These are phyloP conservation scores for Triplophysa bombifrons DNA, from an alignment of 2,797 vertebrate species.

Conservation along the genomic window DNA sequence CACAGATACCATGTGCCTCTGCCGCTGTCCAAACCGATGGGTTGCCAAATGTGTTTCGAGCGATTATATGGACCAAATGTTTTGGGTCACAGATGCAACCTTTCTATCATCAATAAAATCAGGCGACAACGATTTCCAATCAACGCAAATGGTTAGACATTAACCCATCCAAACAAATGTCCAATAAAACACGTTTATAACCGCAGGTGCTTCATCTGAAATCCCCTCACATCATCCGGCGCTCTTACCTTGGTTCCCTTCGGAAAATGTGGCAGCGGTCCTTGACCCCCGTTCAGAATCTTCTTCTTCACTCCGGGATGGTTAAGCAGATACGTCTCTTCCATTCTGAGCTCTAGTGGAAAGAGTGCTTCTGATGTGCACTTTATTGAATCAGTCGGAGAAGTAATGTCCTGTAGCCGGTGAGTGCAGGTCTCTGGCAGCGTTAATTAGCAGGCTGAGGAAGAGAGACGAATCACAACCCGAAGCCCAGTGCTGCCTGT, in stretches of 20 bases:
- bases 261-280: conserved; percentile 79
- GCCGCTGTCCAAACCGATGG: neutral
- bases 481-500: conserved; percentile 34
- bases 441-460: conserved; percentile 67
- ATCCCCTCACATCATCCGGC: conserved; percentile 1
- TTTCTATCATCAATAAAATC: conserved; percentile 10
- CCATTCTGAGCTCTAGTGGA: conserved; percentile 68
- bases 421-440: conserved; percentile 46
- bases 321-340: conserved; percentile 80
- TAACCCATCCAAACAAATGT: neutral
- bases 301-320: conserved; percentile 85
- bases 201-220: conserved; percentile 7
- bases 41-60: conserved; percentile 21
- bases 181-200: neutral
- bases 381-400: conserved; percentile 36
- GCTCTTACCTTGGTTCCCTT: conserved; percentile 83
- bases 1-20: conserved; percentile 43
- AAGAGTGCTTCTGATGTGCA: conserved; percentile 35
- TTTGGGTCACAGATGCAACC: conserved; percentile 19
- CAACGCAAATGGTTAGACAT: conserved; percentile 11
- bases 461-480: conserved; percentile 50
- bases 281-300: conserved; percentile 83
- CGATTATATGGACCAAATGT: conserved; percentile 28
- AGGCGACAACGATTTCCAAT: conserved; percentile 14
- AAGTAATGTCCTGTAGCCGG: conserved; percentile 14